phyloP scores from a whole-genome alignment of 1,140 invertebrate species.

The Ephestia elutella region DNA sequence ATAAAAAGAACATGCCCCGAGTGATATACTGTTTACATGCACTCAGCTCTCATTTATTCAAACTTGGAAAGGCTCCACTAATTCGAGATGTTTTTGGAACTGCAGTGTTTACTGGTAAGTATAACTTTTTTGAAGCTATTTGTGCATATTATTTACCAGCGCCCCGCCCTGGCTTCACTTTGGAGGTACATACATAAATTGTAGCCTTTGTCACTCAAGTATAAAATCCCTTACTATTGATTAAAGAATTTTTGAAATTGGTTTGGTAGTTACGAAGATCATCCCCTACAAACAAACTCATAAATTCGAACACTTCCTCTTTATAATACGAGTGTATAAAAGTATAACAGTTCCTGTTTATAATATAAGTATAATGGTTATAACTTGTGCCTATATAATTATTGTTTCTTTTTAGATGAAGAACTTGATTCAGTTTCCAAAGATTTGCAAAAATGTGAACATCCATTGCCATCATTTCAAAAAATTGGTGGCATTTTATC shows the following conservation, averaged over 20 bases:
- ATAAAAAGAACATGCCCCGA: conserved; percentile 89
- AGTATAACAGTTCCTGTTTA: no score
- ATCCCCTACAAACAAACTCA: no score
- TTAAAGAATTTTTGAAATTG: no score
- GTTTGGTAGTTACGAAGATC: no score
- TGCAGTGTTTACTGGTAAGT: conserved; percentile 83
- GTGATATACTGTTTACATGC: conserved; percentile 90
- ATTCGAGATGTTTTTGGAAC: conserved; percentile 88
- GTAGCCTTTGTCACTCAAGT: no score
- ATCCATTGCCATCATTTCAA: conserved; percentile 85
- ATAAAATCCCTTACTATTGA: no score
- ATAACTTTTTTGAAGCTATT: background rate
- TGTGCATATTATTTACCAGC: conserved; percentile 11
- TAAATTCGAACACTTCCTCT: no score
- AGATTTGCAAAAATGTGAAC: conserved; percentile 83
- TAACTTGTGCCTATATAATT: background rate
- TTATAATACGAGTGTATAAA: no score
- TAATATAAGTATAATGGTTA: no score
- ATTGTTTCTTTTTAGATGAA: conserved; percentile 75
- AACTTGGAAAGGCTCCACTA: conserved; percentile 82
- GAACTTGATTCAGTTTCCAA: conserved; percentile 82
- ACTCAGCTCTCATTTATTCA: conserved; percentile 83
- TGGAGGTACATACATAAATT: no score
- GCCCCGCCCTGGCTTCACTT: no score
- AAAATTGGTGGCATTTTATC: conserved; percentile 86